Evolutionary conservation across 1,140 invertebrate genomes (phyloP), one percentile per base, ranked within the genome.

Genomic region (Drosophila punjabiensis): DNA sequence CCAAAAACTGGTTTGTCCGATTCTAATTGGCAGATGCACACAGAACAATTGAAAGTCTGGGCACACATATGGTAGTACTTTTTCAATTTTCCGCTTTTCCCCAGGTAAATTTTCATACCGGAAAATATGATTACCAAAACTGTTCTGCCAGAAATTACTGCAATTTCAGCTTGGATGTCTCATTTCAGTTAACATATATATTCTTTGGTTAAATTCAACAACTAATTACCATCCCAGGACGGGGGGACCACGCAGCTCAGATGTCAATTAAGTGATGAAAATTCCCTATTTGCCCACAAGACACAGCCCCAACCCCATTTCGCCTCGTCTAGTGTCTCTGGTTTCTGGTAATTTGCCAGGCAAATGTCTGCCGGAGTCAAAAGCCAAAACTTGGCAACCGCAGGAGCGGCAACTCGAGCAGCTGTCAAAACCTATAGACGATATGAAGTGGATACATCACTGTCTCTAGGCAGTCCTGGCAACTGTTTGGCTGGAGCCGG

Each of bases 231-330:
- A 45, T 39, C 10, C 33, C 13, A 50, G 43, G 24, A 20, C 18
- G 32, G 32, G 30, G 16, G 39, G 47, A 24, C 5, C 13, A 39
- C 35, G 73, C 41, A 63, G 66, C 24, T 60, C 45, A 35, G 18
- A 62, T 76, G 62, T 82, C 79, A 86, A 86, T 86, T 79, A 87
- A 69, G 55, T 76, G 84, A 64, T 70, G 53, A 66, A 74, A 80
- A 69, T 83, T 71, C 52, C 56, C 13, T n/a, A 37, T 32, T 48
- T 20, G 20, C 30, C 55, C 45, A 28, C 66, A 59, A 59, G 41
- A 35, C 43, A n/a, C 11, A 14, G 13, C 8, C 37, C 47, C 58
- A 35, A 14, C 37, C 45, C 37, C 33, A n/a, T 41, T 30, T 30
- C 13, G 24, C 62, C n/a, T 8, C 16, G 28, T 20, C 18, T 45